Conservation (phyloP, 2,113 vertebrate species). For the Takifugu bimaculatus region DNA sequence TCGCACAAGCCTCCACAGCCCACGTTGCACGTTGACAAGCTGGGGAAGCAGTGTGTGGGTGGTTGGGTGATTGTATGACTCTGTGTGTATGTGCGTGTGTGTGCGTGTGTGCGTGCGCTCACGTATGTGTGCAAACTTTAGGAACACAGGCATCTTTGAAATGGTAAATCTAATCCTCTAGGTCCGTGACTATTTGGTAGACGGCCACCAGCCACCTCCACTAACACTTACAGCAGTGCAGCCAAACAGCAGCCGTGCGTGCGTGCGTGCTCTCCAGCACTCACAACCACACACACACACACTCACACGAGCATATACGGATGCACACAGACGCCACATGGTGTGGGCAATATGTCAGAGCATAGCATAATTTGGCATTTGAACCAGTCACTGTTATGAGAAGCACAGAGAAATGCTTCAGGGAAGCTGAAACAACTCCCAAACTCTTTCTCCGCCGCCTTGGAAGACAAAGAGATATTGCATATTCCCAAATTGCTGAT, state of each 20-base stretch:
- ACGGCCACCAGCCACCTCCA: constrained; percentile 73
- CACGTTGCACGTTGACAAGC: constrained; percentile 77
- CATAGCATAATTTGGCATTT: constrained; percentile 77
- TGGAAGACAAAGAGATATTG: constrained; percentile 69
- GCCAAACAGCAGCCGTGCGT: constrained; percentile 49
- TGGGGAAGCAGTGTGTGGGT: constrained; percentile 75
- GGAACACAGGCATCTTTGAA: constrained; percentile 76
- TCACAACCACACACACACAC: constrained; percentile 18
- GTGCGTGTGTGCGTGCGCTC: constrained; percentile 58
- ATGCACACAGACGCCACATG: constrained; percentile 63
- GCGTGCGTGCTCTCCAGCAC: constrained; percentile 14
- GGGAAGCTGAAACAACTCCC: constrained; percentile 49
- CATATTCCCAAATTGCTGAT: constrained; percentile 66
- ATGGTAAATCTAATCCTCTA: constrained; percentile 76
- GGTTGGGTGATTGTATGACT: constrained; percentile 67
- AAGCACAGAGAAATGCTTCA: constrained; percentile 66
- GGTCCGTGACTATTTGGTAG: constrained; percentile 73
- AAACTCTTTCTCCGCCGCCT: constrained; percentile 58
- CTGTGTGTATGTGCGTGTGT: constrained; percentile 67
- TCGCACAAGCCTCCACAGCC: constrained; percentile 74
- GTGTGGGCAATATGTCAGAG: constrained; percentile 77
- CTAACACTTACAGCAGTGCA: constrained; percentile 60
- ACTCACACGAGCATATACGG: constrained; percentile 32
- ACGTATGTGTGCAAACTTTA: constrained; percentile 72
- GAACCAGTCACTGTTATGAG: constrained; percentile 74